phyloP scores from a whole-genome alignment of 2,797 vertebrate species.

The Sciaenops ocellatus region DNA sequence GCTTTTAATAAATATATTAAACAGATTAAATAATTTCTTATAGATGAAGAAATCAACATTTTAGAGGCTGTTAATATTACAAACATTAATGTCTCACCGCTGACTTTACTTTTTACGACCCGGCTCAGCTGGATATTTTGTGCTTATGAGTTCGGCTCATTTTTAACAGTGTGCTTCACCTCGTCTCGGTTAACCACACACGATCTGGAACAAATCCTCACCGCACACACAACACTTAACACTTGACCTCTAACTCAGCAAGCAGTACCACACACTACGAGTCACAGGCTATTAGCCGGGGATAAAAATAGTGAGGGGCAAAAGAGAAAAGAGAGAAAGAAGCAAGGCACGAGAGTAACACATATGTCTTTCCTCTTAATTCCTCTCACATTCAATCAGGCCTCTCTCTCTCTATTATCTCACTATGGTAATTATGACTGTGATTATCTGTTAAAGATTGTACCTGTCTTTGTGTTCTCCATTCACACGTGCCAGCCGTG shows the following conservation, averaged over 20 bases:
- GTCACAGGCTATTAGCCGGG: conserved; percentile 48
- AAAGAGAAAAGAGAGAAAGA: conserved; percentile 34
- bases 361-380: conserved; percentile 47
- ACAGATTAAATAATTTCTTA: neutral
- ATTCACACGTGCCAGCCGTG: conserved; percentile 26
- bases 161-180: conserved; percentile 65
- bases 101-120: conserved; percentile 15
- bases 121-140: conserved; percentile 34
- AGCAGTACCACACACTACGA: conserved; percentile 69
- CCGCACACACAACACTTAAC: conserved; percentile 76
- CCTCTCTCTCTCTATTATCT: conserved; percentile 55
- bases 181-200: conserved; percentile 71
- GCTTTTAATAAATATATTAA: neutral
- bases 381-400: conserved; percentile 68
- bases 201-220: conserved; percentile 75
- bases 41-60: neutral
- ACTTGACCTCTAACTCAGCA: conserved; percentile 76
- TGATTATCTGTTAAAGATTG: conserved; percentile 64
- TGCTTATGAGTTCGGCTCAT: conserved; percentile 32
- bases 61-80: neutral
- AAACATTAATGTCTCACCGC: neutral
- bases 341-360: conserved; percentile 13
- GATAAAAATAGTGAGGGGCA: conserved; percentile 57
- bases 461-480: conserved; percentile 51
- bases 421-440: conserved; percentile 60